Evolutionary conservation across 2,113 vertebrate genomes (phyloP), one percentile per base, ranked within the genome.

Genomic region (Istiophorus platypterus): DNA sequence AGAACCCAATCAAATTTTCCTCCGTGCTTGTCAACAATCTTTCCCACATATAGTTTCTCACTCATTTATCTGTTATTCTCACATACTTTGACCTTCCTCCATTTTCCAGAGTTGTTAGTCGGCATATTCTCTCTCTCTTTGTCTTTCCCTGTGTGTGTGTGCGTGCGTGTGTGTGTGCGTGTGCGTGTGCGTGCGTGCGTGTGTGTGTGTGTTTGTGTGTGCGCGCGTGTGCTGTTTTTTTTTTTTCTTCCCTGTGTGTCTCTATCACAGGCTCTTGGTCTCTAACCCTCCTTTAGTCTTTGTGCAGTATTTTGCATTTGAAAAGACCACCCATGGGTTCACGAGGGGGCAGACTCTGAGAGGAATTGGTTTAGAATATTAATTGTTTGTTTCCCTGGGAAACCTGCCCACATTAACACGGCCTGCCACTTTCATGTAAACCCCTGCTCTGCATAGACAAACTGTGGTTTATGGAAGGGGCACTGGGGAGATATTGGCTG

Each of bases 261-360:
- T 79, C 64, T 57, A 70, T 85, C 31, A 39, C 65, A 71, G 65
- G 64, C 68, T 80, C 78, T 82, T 61, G 66, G 71, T 72, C 71
- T 77, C 74, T 78, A 73, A 77, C 75, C 66, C 83, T 72, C 26
- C 20, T 68, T 64, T 59, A 34, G 69, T 88, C 76, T 83, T 76
- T 86, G 66, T 82, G 80, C 22, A 34, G 83, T 65, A 57, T 78
- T 93, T 92, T 88, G 85, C 91, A 92, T 94, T 69, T 91, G 87
- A 92, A 94, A 94, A 85, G 93, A 90, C 92, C 92, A 92, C 93
- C 92, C 91, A 80, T 87, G 76, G 77, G 90, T 86, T 85, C 82
- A 85, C 81, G 79, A 83, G 85, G 86, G 85, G 88, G 79, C 85
- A 90, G 64, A 89, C 70, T 90, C 81, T 88, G 76, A 85, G 85